Evolutionary conservation across 2,113 vertebrate species (phyloP).

Genomic region (Plecotus auritus): DNA sequence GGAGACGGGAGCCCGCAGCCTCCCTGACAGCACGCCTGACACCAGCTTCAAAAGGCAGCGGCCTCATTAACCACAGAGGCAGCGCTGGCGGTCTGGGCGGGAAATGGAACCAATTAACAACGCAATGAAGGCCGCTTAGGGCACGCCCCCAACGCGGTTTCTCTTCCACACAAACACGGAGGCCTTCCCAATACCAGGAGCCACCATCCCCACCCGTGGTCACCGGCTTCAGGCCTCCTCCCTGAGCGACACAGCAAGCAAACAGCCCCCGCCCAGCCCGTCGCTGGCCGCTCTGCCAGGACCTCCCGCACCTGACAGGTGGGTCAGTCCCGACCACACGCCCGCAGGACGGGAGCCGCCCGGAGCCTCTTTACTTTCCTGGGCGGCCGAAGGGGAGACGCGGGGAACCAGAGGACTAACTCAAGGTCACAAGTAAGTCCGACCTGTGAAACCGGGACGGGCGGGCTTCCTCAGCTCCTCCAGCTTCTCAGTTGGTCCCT

Average conservation of each 20-base stretch:
- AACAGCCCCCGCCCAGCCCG: neutral
- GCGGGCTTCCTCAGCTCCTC: neutral
- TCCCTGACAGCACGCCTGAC: neutral
- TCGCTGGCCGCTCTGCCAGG: neutral
- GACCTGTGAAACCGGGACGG: neutral
- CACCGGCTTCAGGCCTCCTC: neutral
- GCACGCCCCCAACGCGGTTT: neutral
- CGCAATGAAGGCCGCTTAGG: neutral
- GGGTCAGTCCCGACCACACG: neutral
- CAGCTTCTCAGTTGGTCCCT: neutral
- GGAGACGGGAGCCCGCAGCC: neutral
- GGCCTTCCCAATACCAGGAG: neutral
- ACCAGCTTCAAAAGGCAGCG: neutral
- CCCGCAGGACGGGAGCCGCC: neutral
- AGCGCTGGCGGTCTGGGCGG: neutral
- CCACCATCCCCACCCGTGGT: neutral
- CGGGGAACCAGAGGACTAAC: neutral
- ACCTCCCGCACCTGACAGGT: neutral
- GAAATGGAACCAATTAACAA: neutral
- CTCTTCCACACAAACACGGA: neutral
- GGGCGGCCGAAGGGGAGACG: neutral
- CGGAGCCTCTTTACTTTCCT: neutral
- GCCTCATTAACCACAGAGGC: constrained; percentile 12
- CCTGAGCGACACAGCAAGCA: constrained; percentile 18
- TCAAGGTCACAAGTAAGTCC: neutral